Evolutionary conservation across 2,888 invertebrate genomes (phyloP).

Genomic region (Dorcus hopei): DNA sequence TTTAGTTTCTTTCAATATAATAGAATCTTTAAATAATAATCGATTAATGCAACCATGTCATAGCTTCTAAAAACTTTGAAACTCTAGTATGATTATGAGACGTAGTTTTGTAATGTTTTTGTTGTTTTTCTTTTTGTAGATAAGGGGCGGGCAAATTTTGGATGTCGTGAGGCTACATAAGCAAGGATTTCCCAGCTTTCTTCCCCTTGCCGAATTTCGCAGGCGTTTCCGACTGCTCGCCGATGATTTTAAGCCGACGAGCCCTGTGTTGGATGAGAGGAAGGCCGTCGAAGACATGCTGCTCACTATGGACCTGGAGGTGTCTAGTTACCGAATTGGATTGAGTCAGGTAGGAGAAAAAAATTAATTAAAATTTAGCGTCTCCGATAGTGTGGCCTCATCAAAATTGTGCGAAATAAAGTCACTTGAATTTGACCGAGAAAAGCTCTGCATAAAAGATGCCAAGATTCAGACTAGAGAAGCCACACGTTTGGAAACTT

Average conservation of each 20-base stretch:
- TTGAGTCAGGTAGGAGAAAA: constrained; percentile 78
- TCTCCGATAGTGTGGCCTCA: background rate
- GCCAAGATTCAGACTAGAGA: too few relatives aligned
- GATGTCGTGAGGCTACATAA: constrained; percentile 87
- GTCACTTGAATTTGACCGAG: background rate
- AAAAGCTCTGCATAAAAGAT: too few relatives aligned
- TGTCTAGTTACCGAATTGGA: constrained; percentile 83
- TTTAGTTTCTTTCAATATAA: too few relatives aligned
- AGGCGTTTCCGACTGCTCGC: constrained; percentile 72
- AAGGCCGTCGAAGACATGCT: constrained; percentile 82
- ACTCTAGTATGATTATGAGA: too few relatives aligned
- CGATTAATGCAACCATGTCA: too few relatives aligned
- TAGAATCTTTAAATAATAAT: too few relatives aligned
- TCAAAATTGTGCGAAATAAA: background rate
- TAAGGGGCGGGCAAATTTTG: constrained; percentile 86
- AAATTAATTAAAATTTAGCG: too few relatives aligned
- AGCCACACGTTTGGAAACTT: too few relatives aligned
- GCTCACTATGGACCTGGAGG: constrained; percentile 76
- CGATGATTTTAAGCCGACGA: constrained; percentile 46
- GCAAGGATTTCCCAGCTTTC: constrained; percentile 89
- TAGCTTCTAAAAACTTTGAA: too few relatives aligned
- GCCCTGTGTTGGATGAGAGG: constrained; percentile 53
- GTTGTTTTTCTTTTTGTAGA: constrained; percentile 51
- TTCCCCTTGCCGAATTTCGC: constrained; percentile 85
- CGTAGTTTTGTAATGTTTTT: too few relatives aligned